A percentile compares a stretch with the other conserved stretches of the same genome.
Evolutionary conservation across 2,113 vertebrate species (phyloP).

Genomic region (Amazona vittata): DNA sequence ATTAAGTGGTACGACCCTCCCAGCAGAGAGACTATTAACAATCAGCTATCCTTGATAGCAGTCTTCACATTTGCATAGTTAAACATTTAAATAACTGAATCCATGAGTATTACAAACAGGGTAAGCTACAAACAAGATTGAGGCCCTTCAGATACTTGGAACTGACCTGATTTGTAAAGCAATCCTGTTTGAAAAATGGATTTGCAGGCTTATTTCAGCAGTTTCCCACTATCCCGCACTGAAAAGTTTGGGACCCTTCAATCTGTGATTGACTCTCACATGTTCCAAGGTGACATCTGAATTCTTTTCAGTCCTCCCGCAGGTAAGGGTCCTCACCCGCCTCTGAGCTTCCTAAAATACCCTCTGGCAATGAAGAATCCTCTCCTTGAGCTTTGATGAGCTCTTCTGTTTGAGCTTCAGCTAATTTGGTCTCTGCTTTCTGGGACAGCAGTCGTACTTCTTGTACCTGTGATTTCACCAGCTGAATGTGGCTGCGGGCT

Average conservation of each 20-base stretch:
- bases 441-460: constrained; percentile 81
- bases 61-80: constrained; percentile 60
- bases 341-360: not conserved
- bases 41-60: not conserved
- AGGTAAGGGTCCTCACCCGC: constrained; percentile 76
- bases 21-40: not conserved
- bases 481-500: constrained; percentile 82
- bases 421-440: constrained; percentile 87
- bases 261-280: not conserved
- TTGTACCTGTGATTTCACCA: constrained; percentile 85
- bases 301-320: constrained; percentile 76
- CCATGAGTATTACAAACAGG: not conserved
- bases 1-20: not conserved
- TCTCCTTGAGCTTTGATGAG: constrained; percentile 66
- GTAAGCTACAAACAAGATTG: not conserved
- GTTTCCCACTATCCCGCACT: not conserved
- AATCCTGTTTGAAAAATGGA: not conserved
- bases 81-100: constrained; percentile 31
- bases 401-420: constrained; percentile 86
- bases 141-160: not conserved
- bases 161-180: not conserved
- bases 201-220: not conserved
- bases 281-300: not conserved
- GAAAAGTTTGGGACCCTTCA: not conserved
- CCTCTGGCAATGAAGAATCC: not conserved